Base-by-base conservation (phyloP, 2,888 invertebrate species). In the Ctena decussata region DNA sequence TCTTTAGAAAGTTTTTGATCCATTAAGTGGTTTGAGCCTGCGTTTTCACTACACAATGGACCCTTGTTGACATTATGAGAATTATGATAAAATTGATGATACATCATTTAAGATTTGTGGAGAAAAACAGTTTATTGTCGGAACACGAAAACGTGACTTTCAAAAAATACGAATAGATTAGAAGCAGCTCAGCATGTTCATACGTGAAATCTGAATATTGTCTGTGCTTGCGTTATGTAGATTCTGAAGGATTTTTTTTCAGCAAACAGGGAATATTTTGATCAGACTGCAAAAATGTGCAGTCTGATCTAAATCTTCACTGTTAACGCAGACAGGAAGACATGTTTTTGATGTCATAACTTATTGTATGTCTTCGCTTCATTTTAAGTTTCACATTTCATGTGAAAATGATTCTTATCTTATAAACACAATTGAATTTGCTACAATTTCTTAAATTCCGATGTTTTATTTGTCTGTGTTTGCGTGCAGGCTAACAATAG, bases 401-500 rank as follows among this genome's bases (percentile, higher is more conserved):
- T 77, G 82, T 57, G 76, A 77, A 82, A 69, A 44, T 69, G 46
- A 44, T 76, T 83, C 83, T 86, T 80, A 75, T 80, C 86, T 80
- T 86, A 77, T 5, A 21, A 35, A 65, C 65, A 65, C 44, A 39
- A 71, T 71, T 71, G 71, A 41, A 30, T 41, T 71, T 71, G 44
- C 71, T 71, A 44, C 71, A 72, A 71, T 74, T 79, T 76, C 72
- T 76, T 46, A 82, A 80, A 80, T 82, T 81, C 80, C 69, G 77
- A 35, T 57, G 39, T 73, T 86, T 86, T 86, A 86, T 88, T 84
- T 84, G 82, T 85, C 86, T 27, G 30, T 21, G 53, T 88, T 85
- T 88, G 88, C 88, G 85, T 88, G 88, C 82, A 77, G 24, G 60
- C 30, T 39, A 35, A 80, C 84, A 88, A 86, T 85, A 77, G 82